Evolutionary conservation across 2,888 invertebrate species (phyloP).

Genomic region (Nephrotoma appendiculata): DNA sequence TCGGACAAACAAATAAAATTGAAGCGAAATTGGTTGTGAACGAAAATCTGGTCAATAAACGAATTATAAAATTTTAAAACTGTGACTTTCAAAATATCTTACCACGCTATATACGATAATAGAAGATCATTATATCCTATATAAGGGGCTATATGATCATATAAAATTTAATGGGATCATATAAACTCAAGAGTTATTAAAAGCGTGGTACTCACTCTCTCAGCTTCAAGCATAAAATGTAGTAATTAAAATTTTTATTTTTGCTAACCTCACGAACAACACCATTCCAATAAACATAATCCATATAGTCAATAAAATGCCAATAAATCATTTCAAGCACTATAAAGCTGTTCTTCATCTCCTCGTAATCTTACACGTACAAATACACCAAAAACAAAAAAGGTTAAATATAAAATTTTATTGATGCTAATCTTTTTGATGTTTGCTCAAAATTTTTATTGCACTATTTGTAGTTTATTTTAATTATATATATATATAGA

Average conservation of each 20-base stretch:
- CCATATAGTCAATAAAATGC: neutral
- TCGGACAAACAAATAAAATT: neutral
- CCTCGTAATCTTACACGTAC: neutral
- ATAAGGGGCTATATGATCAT: neutral
- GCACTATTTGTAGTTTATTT: neutral
- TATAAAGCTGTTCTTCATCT: neutral
- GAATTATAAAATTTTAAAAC: neutral
- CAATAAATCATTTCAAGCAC: neutral
- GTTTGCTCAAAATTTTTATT: neutral
- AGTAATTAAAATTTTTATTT: neutral
- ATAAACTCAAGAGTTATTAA: no score
- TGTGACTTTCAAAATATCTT: neutral
- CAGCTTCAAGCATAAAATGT: no score
- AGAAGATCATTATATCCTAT: neutral
- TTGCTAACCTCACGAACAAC: neutral
- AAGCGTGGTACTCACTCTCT: no score
- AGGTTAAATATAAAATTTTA: neutral
- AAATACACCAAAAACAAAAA: neutral
- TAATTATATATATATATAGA: neutral
- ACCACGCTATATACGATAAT: neutral
- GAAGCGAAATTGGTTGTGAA: neutral
- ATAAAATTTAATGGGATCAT: no score
- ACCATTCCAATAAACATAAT: neutral
- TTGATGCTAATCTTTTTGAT: neutral
- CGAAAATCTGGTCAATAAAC: neutral